These are phyloP conservation scores for Diorhabda elongata DNA, from an alignment of 1,140 invertebrate genomes.

Conservation along the genomic window DNA sequence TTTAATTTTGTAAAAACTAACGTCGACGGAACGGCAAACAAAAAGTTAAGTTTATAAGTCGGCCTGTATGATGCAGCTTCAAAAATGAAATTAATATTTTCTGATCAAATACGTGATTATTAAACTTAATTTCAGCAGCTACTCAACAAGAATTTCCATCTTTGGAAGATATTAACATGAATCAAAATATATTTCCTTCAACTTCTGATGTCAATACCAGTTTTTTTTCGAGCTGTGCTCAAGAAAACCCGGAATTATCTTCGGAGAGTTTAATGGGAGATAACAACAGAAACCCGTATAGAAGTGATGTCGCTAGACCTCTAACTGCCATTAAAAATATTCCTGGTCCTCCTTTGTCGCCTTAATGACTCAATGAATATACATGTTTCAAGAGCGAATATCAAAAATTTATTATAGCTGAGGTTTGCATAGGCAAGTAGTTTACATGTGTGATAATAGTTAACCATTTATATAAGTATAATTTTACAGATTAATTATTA, in stretches of 20 bases:
- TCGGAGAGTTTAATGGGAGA: constrained; percentile 34
- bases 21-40: too few relatives aligned
- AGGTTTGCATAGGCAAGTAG: too few relatives aligned
- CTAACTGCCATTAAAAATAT: constrained; percentile 36
- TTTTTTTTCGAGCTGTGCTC: constrained; percentile 10
- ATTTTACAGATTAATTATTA: too few relatives aligned
- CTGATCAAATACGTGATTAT: too few relatives aligned
- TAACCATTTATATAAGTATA: too few relatives aligned
- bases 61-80: too few relatives aligned
- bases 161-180: constrained; percentile 37
- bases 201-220: constrained; percentile 3
- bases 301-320: constrained; percentile 26
- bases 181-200: constrained; percentile 21
- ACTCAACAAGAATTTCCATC: constrained; percentile 1
- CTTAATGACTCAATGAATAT: constrained; percentile 15
- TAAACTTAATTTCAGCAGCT: constrained; percentile 9
- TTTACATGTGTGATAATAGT: too few relatives aligned
- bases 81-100: too few relatives aligned
- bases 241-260: constrained; percentile 11
- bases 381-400: constrained; percentile 15
- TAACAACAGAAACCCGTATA: constrained; percentile 28
- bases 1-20: too few relatives aligned
- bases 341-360: constrained; percentile 31
- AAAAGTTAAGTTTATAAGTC: too few relatives aligned
- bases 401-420: constrained; percentile 11